Evolutionary conservation across 2,113 vertebrate genomes (phyloP).

Genomic region (Charadrius vociferus): DNA sequence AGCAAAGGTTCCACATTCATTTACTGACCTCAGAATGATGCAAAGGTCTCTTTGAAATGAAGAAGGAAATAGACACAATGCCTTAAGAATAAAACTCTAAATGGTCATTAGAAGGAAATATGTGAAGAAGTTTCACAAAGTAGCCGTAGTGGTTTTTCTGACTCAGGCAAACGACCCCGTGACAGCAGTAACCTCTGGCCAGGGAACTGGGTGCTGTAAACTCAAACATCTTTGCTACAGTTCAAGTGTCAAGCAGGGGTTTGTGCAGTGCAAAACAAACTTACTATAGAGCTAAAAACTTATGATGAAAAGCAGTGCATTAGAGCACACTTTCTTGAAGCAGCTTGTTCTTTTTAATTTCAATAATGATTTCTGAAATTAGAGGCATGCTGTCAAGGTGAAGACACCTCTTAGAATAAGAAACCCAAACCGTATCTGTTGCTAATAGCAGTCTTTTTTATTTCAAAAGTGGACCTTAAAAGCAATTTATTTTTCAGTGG

Average conservation of each 20-base stretch:
- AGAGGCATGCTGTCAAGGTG: not conserved
- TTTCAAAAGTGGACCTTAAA: not conserved
- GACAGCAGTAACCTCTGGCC: conserved; percentile 2
- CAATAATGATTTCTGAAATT: not conserved
- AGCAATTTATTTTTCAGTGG: not conserved
- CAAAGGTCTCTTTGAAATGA: not conserved
- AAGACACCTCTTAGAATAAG: not conserved
- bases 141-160: not conserved
- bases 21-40: not conserved
- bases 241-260: conserved; percentile 7
- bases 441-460: not conserved
- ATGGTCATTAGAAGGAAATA: conserved; percentile 52
- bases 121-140: conserved; percentile 9
- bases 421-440: not conserved
- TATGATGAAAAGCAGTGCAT: conserved; percentile 34
- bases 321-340: not conserved
- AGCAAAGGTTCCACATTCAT: not conserved
- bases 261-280: not conserved
- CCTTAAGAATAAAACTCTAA: not conserved
- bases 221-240: not conserved
- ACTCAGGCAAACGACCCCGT: not conserved
- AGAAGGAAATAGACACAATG: not conserved
- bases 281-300: not conserved
- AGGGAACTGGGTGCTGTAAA: not conserved
- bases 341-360: not conserved